Evolutionary conservation across 1,140 invertebrate species (phyloP).

Genomic region (Elysia chlorotica): DNA sequence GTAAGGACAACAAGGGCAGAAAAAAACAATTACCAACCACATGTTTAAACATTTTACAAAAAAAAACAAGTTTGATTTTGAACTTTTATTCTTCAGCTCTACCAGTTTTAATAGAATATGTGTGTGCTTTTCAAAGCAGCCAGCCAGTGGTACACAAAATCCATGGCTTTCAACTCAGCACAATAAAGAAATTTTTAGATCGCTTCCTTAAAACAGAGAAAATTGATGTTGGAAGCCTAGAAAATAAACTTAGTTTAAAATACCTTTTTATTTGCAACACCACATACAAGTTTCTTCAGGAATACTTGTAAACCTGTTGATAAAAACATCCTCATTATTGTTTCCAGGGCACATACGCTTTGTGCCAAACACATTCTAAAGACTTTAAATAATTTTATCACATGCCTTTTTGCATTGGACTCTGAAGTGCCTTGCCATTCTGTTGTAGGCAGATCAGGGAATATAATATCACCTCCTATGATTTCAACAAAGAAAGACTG

Average conservation of each 20-base stretch:
- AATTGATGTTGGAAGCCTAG: background rate
- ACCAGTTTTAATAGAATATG: constrained; percentile 30
- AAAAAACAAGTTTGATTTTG: constrained; percentile 20
- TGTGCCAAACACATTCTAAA: background rate
- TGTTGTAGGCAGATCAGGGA: background rate
- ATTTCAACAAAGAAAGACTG: background rate
- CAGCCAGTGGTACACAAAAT: constrained; percentile 29
- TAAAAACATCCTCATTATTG: background rate
- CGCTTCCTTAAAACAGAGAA: constrained; percentile 28
- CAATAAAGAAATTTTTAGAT: constrained; percentile 22
- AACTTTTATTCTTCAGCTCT: constrained; percentile 25
- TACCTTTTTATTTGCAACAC: constrained; percentile 20
- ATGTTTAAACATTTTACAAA: constrained; percentile 12
- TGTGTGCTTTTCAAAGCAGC: constrained; percentile 25
- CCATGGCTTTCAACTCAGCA: constrained; percentile 27
- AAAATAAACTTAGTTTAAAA: background rate
- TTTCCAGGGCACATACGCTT: background rate
- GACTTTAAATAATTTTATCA: background rate
- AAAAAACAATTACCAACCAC: constrained; percentile 27
- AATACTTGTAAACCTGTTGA: background rate
- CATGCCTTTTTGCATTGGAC: background rate
- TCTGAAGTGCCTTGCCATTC: background rate
- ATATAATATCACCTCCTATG: background rate
- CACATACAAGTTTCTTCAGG: background rate
- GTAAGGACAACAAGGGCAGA: constrained; percentile 21